Conservation (phyloP, 1,140 invertebrate species). For the Apolygus lucorum region DNA sequence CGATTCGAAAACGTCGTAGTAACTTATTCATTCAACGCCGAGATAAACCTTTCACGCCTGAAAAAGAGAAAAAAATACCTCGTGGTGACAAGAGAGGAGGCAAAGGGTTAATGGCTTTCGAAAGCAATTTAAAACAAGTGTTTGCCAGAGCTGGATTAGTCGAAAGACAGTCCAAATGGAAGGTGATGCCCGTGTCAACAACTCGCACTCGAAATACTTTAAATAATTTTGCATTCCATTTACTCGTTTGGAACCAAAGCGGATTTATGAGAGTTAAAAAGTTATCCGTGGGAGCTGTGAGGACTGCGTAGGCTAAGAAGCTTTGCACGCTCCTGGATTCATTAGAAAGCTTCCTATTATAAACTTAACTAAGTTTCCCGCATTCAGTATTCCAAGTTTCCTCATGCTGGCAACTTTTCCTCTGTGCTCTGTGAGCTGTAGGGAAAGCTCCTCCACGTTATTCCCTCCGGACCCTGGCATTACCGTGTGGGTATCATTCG, state of each 20-base stretch:
- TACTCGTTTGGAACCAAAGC: neutral
- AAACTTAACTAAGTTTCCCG: neutral
- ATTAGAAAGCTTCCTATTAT: neutral
- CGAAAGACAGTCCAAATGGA: neutral
- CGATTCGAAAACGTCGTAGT: no score
- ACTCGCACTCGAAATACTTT: neutral
- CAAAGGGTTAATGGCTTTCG: no score
- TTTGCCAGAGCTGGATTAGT: no score
- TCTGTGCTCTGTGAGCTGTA: no score
- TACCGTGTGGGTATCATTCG: no score
- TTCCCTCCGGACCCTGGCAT: no score
- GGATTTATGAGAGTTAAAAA: neutral
- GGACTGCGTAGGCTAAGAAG: neutral
- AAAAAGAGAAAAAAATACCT: no score
- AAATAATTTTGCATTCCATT: neutral
- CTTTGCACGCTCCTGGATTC: neutral
- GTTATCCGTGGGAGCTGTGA: neutral
- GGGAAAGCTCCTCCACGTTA: no score
- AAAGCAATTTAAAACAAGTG: no score
- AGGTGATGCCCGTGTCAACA: neutral
- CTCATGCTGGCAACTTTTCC: neutral
- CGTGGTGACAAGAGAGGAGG: no score
- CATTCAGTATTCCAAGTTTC: neutral
- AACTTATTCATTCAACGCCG: no score
- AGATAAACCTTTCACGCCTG: no score